Base-by-base conservation (phyloP, 2,797 vertebrate genomes). In the Bradypodion ventrale region DNA sequence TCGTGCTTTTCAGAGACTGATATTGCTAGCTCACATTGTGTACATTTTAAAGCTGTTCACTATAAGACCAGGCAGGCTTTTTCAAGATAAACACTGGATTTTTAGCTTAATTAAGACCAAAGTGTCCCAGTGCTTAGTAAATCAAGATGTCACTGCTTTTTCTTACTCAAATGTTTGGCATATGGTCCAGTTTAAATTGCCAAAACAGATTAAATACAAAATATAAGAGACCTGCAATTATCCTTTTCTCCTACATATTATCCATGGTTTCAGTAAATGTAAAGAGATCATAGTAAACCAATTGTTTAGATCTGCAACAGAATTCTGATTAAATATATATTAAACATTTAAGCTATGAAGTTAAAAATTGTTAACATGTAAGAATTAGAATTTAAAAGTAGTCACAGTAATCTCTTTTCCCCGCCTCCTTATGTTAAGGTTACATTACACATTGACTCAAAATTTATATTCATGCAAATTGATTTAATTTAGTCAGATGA, bases 71-170 rank as follows among this genome's bases (percentile, higher is more conserved):
- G n/a, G 19, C 66, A 29, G n/a, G 19, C 66, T 75, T 75, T 72
- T 60, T 65, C 15, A 75, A 75, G 23, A 75, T 66, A 40, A 82
- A 75, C 60, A 66, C 2, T 74, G 80, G 49, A 85, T 86, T 35
- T 59, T 4, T 62, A 70, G 56, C 21, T 46, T 68, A 81, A 59
- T 87, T 62, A 84, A 85, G 15, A 0, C 75, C 42, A 78, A 83
- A 1, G 1, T 1, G 83, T 84, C 83, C 69, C 75, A 76, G 16
- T 84, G 88, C 66, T 5, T 86, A 88, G 40, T 74, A 83, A 86
- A 89, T 37, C 87, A 72, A 88, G 89, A 91, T 81, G 87, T 80
- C 83, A 90, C 82, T 83, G 49, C 78, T 91, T 84, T 83, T 78
- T 79, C 59, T 83, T 19, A 15, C 0, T 72, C 52, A 91, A 90